These are phyloP conservation scores for Vollenhovia emeryi DNA, from an alignment of 1,140 invertebrate genomes.

Conservation along the genomic window DNA sequence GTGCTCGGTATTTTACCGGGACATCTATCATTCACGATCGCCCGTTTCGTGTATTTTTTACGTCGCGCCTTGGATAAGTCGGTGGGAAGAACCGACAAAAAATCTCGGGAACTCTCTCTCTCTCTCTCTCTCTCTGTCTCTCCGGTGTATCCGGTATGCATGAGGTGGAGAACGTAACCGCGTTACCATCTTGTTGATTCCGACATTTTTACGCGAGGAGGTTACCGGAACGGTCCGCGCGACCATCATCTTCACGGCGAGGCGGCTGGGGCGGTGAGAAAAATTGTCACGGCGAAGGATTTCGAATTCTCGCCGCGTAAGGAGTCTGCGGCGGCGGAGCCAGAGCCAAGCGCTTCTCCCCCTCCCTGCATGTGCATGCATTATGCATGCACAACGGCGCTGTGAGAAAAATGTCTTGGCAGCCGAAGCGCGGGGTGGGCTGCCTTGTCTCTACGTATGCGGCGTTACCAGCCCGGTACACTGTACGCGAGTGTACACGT, in stretches of 20 bases:
- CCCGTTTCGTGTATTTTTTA: constrained; percentile 13
- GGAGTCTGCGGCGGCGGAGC: constrained; percentile 61
- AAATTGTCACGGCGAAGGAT: constrained; percentile 69
- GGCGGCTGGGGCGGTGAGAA: background rate
- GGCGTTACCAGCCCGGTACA: constrained; percentile 1
- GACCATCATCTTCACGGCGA: constrained; percentile 36
- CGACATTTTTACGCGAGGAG: constrained; percentile 44
- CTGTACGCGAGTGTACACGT: constrained; percentile 2
- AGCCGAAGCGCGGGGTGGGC: constrained; percentile 60
- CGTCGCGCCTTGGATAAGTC: background rate
- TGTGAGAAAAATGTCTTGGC: constrained; percentile 72
- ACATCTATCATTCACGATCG: constrained; percentile 38
- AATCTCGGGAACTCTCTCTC: constrained; percentile 19
- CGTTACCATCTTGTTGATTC: constrained; percentile 40
- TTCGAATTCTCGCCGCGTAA: constrained; percentile 75
- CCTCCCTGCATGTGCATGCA: constrained; percentile 64
- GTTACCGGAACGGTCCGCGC: constrained; percentile 32
- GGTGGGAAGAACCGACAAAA: background rate
- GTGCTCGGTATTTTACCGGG: background rate
- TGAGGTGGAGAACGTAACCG: background rate
- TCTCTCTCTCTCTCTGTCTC: too few species aligned
- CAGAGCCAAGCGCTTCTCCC: constrained; percentile 10
- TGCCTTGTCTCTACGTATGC: constrained; percentile 12
- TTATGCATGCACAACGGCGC: constrained; percentile 68
- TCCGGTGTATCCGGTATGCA: background rate